Percentiles rank a stretch among this genome's conserved stretches.
phyloP scores from a whole-genome alignment of 2,797 vertebrate species.

The Oceanodroma leucorhoa region DNA sequence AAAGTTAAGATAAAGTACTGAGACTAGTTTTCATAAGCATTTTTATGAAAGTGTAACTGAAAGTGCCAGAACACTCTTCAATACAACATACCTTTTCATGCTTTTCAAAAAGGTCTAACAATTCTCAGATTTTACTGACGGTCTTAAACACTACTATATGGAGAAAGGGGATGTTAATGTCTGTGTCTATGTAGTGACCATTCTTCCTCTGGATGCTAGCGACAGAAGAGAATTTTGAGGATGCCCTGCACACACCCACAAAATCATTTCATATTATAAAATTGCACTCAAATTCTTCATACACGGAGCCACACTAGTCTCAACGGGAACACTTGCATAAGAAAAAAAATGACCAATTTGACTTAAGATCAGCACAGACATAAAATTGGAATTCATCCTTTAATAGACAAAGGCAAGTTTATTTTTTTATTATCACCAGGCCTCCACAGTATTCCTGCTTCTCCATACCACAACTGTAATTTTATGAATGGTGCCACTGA shows the following conservation, averaged over 20 bases:
- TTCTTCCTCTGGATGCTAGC: not conserved
- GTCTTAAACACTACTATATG: not conserved
- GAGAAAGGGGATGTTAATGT: not conserved
- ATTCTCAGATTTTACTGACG: not conserved
- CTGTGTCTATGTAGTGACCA: not conserved
- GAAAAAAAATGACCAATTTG: not conserved
- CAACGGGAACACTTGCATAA: not conserved
- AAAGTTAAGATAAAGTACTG: not conserved
- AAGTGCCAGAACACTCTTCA: not conserved
- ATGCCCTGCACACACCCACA: not conserved
- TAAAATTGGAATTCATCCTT: not conserved
- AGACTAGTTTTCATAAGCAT: not conserved
- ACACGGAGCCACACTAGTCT: not conserved
- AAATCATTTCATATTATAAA: not conserved
- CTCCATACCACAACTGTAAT: not conserved
- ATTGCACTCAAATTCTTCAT: not conserved
- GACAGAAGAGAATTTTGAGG: not conserved
- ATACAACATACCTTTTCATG: not conserved
- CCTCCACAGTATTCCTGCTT: not conserved
- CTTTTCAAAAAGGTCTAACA: not conserved
- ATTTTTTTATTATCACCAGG: not conserved
- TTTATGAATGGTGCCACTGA: not conserved
- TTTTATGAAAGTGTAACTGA: not conserved
- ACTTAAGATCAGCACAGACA: not conserved
- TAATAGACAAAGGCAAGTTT: not conserved